A percentile compares a stretch with the other conserved stretches of the same genome.
These are phyloP conservation scores for Gisinianus flammeolus DNA, from an alignment of 2,888 invertebrate genomes.

Conservation along the genomic window DNA sequence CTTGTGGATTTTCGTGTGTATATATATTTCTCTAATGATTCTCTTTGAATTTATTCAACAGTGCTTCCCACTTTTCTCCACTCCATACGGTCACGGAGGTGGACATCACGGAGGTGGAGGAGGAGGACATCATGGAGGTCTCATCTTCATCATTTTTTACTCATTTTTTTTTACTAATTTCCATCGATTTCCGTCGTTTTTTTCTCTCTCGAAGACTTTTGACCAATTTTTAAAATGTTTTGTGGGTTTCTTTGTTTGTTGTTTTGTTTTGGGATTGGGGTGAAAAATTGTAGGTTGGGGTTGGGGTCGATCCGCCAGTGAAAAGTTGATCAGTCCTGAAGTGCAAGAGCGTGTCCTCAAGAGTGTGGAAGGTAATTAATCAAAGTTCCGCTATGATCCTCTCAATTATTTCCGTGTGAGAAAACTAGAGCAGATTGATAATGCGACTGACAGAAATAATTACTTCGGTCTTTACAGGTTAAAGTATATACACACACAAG, in stretches of 20 bases:
- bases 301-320: conserved; percentile 28
- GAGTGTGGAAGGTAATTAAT: conserved; percentile 29
- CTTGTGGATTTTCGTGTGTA: neutral
- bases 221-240: neutral
- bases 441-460: conserved; percentile 30
- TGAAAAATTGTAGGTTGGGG: conserved; percentile 32
- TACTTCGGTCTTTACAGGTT: conserved; percentile 35
- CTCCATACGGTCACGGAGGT: conserved; percentile 23
- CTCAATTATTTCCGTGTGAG: neutral
- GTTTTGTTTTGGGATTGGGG: neutral
- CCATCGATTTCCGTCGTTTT: neutral
- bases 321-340: conserved; percentile 3
- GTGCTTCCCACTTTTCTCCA: conserved; percentile 37
- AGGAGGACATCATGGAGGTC: conserved; percentile 31
- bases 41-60: no score
- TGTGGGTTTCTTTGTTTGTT: neutral
- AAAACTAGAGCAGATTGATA: conserved; percentile 20
- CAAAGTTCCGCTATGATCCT: neutral
- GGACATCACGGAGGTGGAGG: conserved; percentile 27
- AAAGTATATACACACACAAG: neutral
- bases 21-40: no score
- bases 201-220: neutral
- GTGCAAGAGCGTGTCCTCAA: conserved; percentile 37
- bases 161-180: neutral
- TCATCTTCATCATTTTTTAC: no score